A percentile compares a stretch with the other conserved stretches of the same genome.
Evolutionary conservation across 2,113 vertebrate genomes (phyloP).

Genomic region (Neolamprologus cancellatus): DNA sequence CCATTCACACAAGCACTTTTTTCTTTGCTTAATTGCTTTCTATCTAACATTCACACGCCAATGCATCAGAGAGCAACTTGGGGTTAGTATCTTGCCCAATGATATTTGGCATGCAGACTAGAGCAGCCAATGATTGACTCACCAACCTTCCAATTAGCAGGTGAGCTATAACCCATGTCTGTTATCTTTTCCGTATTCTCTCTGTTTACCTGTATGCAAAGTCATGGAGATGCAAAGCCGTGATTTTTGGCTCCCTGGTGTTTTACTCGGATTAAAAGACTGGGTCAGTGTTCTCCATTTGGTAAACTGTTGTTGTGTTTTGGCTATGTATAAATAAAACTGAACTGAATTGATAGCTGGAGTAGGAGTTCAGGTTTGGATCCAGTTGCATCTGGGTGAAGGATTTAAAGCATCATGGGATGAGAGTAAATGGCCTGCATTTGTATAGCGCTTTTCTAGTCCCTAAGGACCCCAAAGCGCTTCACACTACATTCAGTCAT

Average conservation of each 20-base stretch:
- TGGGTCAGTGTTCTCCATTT: neutral
- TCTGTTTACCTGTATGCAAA: neutral
- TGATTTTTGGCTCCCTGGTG: neutral
- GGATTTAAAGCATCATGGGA: neutral
- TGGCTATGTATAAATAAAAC: neutral
- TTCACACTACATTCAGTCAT: no score
- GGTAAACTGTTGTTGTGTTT: neutral
- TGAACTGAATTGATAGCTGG: neutral
- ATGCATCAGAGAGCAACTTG: neutral
- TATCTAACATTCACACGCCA: neutral
- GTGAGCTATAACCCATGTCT: neutral
- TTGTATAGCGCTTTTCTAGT: no score
- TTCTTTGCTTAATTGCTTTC: rapidly evolving
- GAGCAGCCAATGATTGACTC: neutral
- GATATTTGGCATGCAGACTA: neutral
- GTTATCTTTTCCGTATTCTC: neutral
- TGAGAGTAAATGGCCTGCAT: neutral
- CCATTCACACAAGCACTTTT: neutral
- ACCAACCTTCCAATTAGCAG: neutral
- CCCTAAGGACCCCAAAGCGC: no score
- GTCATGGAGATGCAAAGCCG: neutral
- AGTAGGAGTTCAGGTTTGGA: neutral
- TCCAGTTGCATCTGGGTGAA: neutral
- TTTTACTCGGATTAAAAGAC: neutral
- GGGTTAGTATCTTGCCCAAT: neutral